Evolutionary conservation across 2,113 vertebrate species (phyloP).

Genomic region (Marmota monax): DNA sequence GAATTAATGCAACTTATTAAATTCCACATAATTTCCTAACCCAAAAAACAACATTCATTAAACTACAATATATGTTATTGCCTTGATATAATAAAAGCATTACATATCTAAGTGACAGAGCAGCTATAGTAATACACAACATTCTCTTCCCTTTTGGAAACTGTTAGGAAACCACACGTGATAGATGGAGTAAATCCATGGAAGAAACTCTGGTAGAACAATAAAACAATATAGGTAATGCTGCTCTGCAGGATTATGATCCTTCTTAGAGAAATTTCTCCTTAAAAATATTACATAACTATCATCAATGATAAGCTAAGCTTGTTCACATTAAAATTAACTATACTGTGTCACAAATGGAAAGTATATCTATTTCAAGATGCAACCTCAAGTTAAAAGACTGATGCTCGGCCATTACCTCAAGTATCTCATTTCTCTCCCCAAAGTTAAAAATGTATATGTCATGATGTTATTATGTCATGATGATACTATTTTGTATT

Average conservation of each 20-base stretch:
- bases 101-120: neutral
- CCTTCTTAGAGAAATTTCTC: neutral
- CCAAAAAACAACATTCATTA: neutral
- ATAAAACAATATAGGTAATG: neutral
- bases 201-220: neutral
- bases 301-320: neutral
- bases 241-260: neutral
- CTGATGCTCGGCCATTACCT: neutral
- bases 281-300: neutral
- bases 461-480: neutral
- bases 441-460: neutral
- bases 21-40: neutral
- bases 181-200: neutral
- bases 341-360: neutral
- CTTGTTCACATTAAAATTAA: neutral
- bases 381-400: neutral
- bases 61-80: neutral
- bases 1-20: slow-evolving; percentile 36
- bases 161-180: neutral
- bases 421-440: neutral
- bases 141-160: neutral
- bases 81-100: neutral
- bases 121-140: neutral
- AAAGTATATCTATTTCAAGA: neutral
- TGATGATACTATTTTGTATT: neutral